These are phyloP conservation scores for Lytechinus variegatus DNA, from an alignment of 35 echinoderm and acorn worm species.

Conservation along the genomic window DNA sequence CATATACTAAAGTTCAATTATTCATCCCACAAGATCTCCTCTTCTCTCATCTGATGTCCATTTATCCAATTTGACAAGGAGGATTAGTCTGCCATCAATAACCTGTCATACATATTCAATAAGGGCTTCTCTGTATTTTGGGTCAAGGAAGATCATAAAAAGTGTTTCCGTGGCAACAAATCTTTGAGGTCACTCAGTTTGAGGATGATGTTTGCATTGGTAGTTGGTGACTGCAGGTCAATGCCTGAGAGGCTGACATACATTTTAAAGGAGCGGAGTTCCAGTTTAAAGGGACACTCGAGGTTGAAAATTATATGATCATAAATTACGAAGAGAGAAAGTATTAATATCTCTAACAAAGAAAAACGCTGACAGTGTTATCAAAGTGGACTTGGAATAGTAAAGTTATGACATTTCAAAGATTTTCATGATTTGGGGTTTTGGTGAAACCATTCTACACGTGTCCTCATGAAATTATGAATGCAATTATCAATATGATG, in stretches of 20 bases:
- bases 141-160: constrained; percentile 1
- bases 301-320: no score
- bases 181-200: not conserved
- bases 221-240: not conserved
- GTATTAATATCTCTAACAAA: no score
- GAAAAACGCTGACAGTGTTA: no score
- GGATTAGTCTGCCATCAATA: not conserved
- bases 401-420: no score
- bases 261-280: not conserved
- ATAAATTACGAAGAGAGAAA: no score
- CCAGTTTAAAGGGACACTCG: not conserved
- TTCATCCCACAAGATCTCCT: not conserved
- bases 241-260: not conserved
- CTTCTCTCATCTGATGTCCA: not conserved
- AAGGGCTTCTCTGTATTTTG: not conserved
- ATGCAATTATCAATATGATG: no score
- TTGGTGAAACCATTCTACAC: no score
- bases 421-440: no score
- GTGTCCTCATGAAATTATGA: no score
- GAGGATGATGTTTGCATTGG: not conserved
- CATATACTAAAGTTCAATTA: not conserved
- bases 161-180: not conserved
- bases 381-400: no score
- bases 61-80: not conserved
- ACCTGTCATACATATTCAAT: not conserved